Conservation (phyloP, 2,888 invertebrate genomes). For the Hypsopygia costalis region DNA sequence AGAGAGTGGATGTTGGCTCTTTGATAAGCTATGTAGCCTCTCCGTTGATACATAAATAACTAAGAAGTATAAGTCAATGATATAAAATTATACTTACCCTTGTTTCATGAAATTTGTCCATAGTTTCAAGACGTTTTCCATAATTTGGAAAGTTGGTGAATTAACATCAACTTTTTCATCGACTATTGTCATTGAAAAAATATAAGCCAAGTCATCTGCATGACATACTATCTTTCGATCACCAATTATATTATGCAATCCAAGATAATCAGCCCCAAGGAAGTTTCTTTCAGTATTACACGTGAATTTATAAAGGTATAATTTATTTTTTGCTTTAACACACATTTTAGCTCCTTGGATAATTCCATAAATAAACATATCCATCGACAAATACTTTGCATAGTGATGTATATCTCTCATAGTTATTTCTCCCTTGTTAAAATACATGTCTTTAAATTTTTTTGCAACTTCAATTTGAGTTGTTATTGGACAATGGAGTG, state of each 20-base stretch:
- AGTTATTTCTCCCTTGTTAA: constrained; percentile 20
- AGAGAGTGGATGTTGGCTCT: too few species aligned
- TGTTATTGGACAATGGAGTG: constrained; percentile 16
- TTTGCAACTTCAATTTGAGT: constrained; percentile 31
- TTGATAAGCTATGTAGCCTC: too few species aligned
- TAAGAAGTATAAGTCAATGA: too few species aligned
- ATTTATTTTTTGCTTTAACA: constrained; percentile 22
- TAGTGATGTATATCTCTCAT: constrained; percentile 24
- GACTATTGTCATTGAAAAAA: constrained; percentile 26
- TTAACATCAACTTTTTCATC: constrained; percentile 19
- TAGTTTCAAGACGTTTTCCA: constrained; percentile 31
- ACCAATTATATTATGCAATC: constrained; percentile 13
- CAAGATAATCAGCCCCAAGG: background rate
- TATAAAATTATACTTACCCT: constrained; percentile 28
- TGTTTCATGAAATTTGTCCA: constrained; percentile 44
- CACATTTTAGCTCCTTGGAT: constrained; percentile 29
- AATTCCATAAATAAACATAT: constrained; percentile 24
- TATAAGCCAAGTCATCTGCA: constrained; percentile 33
- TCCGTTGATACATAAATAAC: too few species aligned
- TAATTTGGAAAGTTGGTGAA: constrained; percentile 28
- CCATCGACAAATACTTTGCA: constrained; percentile 23
- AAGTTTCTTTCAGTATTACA: constrained; percentile 39
- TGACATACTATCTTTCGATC: constrained; percentile 26
- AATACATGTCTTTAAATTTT: constrained; percentile 29
- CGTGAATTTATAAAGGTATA: constrained; percentile 40